Conservation (phyloP, 2,797 vertebrate genomes). For the Crypturellus tataupa region DNA sequence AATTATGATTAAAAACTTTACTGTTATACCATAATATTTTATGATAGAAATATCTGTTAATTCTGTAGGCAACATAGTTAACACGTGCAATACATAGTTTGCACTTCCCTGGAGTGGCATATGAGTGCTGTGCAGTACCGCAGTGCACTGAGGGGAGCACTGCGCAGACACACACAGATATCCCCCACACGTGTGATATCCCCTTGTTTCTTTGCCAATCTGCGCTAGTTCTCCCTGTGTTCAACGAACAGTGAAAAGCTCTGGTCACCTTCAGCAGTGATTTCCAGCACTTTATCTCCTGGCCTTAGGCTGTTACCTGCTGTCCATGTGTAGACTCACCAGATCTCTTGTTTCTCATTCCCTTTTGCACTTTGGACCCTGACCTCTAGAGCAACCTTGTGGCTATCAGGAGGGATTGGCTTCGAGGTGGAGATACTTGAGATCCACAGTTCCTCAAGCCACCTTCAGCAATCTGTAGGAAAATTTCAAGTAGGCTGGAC, state of each 20-base stretch:
- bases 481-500: slow-evolving; percentile 53
- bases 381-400: slow-evolving; percentile 62
- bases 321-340: slow-evolving; percentile 49
- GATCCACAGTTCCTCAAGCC: slow-evolving; percentile 63
- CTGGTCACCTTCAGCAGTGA: slow-evolving; percentile 66
- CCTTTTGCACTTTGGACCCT: slow-evolving; percentile 66
- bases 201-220: slow-evolving; percentile 67
- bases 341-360: slow-evolving; percentile 66
- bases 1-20: slow-evolving; percentile 64
- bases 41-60: slow-evolving; percentile 68
- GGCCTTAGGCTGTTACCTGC: slow-evolving; percentile 64
- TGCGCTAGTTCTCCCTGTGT: slow-evolving; percentile 63
- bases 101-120: slow-evolving; percentile 40
- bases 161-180: background rate
- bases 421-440: slow-evolving; percentile 57
- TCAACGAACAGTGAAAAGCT: slow-evolving; percentile 44
- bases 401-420: slow-evolving; percentile 59
- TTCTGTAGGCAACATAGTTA: slow-evolving; percentile 65
- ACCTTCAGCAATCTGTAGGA: slow-evolving; percentile 65
- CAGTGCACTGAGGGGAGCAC: background rate
- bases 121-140: background rate
- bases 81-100: slow-evolving; percentile 13
- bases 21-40: slow-evolving; percentile 61
- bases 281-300: slow-evolving; percentile 70
- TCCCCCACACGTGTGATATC: background rate